Base-by-base conservation (phyloP, 2,113 vertebrate species). In the Cynocephalus volans region DNA sequence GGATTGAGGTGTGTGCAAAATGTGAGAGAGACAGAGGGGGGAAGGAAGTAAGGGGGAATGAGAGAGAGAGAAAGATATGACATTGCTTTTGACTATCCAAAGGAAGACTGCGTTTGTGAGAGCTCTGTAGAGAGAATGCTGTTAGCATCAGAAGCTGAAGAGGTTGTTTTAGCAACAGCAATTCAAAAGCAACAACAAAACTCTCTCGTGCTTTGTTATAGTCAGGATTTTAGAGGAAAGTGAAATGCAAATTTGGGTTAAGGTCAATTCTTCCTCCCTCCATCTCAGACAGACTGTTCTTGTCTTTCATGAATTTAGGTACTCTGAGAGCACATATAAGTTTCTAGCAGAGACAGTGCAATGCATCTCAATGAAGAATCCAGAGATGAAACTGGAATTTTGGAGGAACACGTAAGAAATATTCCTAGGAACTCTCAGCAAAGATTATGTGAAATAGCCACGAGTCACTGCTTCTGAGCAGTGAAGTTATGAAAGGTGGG, bases 281-380 rank as follows among this genome's bases (percentile, higher is more conserved):
- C 15, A 41, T 31, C 28, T 67, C 1, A 23, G 48, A n/a, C 6
- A 36, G 9, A 8, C 28, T 62, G 64, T 7, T 28, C 0, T 13
- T n/a, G 8, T 86, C 26, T 33, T 17, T 81, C 17, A 17, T 56
- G 12, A 82, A 28, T 14, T 60, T 70, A 36, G 1, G 21, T 65
- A 48, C 11, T 58, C 26, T 31, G 18, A 65, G 24, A 3, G 12
- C 1, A 64, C 6, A 10, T 3, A 15, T 14, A 65, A 13, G 1
- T 48, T 60, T 12, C 2, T 26, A 17, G 4, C 0, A 56, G 10
- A 86, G 13, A 8, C 23, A 52, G n/a, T 77, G 10, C 41, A 69
- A 21, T 0, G 21, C 48, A 10, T 0, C 56, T 77, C 0, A 0
- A 18, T 17, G 45, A 56, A 69, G 24, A 60, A 79, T 23, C 0